Base-by-base conservation (phyloP, 2,797 vertebrate genomes). In the Taenioides sp. region DNA sequence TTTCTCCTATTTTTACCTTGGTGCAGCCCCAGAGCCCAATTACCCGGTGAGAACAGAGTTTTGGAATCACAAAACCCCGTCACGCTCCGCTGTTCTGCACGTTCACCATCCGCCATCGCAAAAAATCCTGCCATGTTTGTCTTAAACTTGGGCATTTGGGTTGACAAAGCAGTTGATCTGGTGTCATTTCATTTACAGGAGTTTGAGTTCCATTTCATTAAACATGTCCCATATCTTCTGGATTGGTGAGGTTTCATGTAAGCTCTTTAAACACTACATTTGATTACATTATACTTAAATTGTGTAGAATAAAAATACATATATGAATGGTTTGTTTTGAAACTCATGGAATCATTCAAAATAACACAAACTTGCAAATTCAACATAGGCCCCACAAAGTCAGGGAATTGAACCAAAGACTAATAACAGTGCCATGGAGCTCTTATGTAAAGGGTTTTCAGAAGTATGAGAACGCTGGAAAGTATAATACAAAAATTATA, bases 1-100 rank as follows among this genome's bases (percentile, higher is more conserved):
- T 78, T 81, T 78, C 74, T 77, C 59, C 74, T 76, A 61, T 82
- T 68, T 76, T 73, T 76, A 72, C 68, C 64, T 76, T 59, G 72
- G 75, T 79, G 73, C 61, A 83, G 65, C 84, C 78, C 83, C 71
- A 71, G 86, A 90, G 91, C 81, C 88, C 90, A 91, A 92, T 91
- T 90, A 90, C 85, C 80, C 77, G 72, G 67, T 63, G 75, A 89
- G 82, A 85, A 90, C 86, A 87, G 71, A 86, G 74, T 81, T 81
- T 91, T 91, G 81, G 78, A 76, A 90, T 92, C 87, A 83, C 83
- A 87, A 88, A 87, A 82, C 75, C 65, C 40, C 72, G 80, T 85
- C 85, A 88, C 57, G 81, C 87, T 90, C 75, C 65, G 76, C 69
- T 74, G 82, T 87, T 81, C 78, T 75, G 77, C 67, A 40, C 23